Conservation (phyloP, 35 echinoderm and acorn worm species). For the Apostichopus japonicus region DNA sequence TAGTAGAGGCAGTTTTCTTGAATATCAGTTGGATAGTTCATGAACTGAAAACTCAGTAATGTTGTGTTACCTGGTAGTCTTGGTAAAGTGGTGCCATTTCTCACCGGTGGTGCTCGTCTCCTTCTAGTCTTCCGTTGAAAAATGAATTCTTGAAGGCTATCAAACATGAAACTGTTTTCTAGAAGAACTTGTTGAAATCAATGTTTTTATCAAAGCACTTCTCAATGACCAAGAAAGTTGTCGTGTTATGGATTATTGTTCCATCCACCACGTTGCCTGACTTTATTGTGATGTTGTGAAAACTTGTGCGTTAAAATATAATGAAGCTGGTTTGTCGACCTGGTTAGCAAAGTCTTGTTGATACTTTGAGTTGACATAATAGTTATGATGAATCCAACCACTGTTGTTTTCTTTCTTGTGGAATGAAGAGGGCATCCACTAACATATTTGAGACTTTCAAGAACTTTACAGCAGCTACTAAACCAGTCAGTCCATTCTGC, state of each 20-base stretch:
- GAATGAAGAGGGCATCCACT: neutral
- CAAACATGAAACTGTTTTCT: too few relatives aligned
- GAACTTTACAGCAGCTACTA: neutral
- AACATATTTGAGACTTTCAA: neutral
- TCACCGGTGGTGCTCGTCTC: neutral
- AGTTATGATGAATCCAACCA: constrained; percentile 25
- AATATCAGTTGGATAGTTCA: neutral
- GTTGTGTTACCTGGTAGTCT: neutral
- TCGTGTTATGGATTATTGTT: constrained; percentile 37
- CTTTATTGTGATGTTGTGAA: constrained; percentile 37
- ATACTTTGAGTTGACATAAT: neutral
- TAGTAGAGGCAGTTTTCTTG: constrained; percentile 34
- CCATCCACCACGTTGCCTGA: constrained; percentile 41
- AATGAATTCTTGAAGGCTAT: too few relatives aligned
- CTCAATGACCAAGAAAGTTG: constrained; percentile 18
- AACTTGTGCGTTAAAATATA: constrained; percentile 7
- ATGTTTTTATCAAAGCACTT: constrained; percentile 31
- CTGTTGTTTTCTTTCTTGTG: constrained; percentile 11
- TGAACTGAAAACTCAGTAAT: neutral
- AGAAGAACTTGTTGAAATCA: neutral
- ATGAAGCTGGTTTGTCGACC: neutral
- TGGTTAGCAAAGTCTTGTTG: neutral
- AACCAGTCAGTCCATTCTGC: constrained; percentile 17
- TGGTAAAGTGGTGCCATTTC: neutral
- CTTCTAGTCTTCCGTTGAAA: constrained; percentile 10